These are phyloP conservation scores for Macropus fuliginosus DNA, from an alignment of 2,797 vertebrate species.

Conservation along the genomic window DNA sequence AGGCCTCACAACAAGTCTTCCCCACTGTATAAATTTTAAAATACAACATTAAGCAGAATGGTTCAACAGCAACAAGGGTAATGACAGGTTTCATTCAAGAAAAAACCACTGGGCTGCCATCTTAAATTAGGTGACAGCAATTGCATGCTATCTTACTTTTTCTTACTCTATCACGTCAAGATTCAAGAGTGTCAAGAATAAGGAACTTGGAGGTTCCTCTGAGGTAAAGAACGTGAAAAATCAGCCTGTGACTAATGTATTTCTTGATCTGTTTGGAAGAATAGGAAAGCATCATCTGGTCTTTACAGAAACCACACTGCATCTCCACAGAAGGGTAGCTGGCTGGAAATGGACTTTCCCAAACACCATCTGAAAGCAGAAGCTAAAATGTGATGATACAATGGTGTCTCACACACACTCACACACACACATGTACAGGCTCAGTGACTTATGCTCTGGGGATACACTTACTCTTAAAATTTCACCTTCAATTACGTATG, in stretches of 20 bases:
- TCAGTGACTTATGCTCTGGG: constrained; percentile 14
- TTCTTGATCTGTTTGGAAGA: constrained; percentile 60
- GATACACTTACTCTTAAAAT: constrained; percentile 21
- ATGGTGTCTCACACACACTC: background rate
- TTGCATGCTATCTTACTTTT: constrained; percentile 1
- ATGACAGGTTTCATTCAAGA: constrained; percentile 21
- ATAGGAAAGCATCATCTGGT: constrained; percentile 78
- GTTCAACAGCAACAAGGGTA: background rate
- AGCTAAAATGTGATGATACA: constrained; percentile 42
- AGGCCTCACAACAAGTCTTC: background rate
- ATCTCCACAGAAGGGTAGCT: constrained; percentile 72
- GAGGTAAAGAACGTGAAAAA: constrained; percentile 62
- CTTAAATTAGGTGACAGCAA: background rate
- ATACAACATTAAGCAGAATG: background rate
- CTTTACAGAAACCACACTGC: constrained; percentile 79
- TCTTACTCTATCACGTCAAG: constrained; percentile 45
- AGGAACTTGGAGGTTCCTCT: constrained; percentile 71
- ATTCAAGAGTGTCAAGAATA: constrained; percentile 57
- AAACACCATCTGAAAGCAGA: constrained; percentile 74
- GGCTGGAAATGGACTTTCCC: constrained; percentile 84
- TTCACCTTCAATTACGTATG: background rate
- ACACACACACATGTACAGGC: background rate
- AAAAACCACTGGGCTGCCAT: constrained; percentile 13
- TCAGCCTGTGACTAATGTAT: constrained; percentile 48
- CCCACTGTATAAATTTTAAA: background rate